Evolutionary conservation across 2,113 vertebrate genomes (phyloP).

Genomic region (Calidris pugnax): DNA sequence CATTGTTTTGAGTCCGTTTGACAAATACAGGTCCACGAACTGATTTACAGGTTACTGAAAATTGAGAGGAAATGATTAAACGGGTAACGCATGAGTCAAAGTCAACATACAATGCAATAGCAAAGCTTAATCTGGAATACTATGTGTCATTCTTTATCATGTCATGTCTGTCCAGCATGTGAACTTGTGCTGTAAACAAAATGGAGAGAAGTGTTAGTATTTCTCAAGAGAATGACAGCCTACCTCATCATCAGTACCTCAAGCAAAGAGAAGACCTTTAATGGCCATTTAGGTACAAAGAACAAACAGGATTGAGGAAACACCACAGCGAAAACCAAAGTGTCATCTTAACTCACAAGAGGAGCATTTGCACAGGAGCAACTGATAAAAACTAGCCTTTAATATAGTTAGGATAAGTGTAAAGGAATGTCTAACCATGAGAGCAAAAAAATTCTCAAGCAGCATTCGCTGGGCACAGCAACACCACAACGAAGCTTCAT

Average conservation of each 20-base stretch:
- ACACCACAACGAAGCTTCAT: neutral
- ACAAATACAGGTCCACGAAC: neutral
- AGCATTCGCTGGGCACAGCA: neutral
- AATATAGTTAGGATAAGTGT: neutral
- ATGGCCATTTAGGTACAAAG: neutral
- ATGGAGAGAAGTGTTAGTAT: neutral
- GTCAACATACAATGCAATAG: neutral
- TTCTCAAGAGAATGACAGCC: neutral
- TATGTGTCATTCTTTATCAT: neutral
- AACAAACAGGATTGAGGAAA: neutral
- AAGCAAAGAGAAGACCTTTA: neutral
- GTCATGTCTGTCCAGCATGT: accelerated
- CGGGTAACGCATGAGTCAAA: neutral
- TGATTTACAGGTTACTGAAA: neutral
- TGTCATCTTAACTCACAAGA: neutral
- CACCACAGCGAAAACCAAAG: neutral
- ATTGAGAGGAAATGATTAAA: neutral
- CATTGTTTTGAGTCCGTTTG: neutral
- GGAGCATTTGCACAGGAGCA: neutral
- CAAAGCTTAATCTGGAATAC: neutral
- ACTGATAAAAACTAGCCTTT: neutral
- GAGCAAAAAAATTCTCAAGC: neutral
- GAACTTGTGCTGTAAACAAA: neutral
- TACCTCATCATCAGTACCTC: neutral
- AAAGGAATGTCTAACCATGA: neutral